Conservation (phyloP, 2,113 vertebrate species). For the Leucopsar rothschildi region DNA sequence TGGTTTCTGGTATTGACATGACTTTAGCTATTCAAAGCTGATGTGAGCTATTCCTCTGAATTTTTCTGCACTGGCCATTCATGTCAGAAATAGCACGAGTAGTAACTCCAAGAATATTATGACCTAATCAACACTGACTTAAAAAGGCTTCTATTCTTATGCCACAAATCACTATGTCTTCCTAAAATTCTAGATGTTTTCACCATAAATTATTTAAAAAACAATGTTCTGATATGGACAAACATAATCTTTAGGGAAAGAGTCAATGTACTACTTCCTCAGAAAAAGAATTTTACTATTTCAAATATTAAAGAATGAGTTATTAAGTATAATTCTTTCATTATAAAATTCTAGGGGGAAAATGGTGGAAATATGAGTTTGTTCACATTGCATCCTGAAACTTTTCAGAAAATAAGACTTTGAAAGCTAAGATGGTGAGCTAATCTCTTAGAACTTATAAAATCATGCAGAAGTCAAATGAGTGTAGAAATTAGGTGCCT, state of each 20-base stretch:
- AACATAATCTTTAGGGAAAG: background rate
- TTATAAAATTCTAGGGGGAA: background rate
- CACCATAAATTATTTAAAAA: background rate
- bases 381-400: background rate
- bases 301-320: background rate
- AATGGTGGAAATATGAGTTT: background rate
- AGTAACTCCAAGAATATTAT: background rate
- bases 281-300: background rate
- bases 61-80: background rate
- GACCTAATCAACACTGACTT: background rate
- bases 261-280: background rate
- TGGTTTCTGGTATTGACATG: background rate
- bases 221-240: accelerated
- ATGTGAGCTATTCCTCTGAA: background rate
- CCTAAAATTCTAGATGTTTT: background rate
- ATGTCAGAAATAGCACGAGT: accelerated
- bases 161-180: background rate
- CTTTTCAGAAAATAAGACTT: background rate
- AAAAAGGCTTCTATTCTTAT: background rate
- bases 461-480: background rate
- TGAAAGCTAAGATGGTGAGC: background rate
- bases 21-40: background rate
- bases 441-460: background rate
- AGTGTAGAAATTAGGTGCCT: slow-evolving; percentile 29
- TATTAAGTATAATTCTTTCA: background rate